phyloP scores from a whole-genome alignment of 1,140 invertebrate genomes.

The Trichomalopsis sarcophagae region DNA sequence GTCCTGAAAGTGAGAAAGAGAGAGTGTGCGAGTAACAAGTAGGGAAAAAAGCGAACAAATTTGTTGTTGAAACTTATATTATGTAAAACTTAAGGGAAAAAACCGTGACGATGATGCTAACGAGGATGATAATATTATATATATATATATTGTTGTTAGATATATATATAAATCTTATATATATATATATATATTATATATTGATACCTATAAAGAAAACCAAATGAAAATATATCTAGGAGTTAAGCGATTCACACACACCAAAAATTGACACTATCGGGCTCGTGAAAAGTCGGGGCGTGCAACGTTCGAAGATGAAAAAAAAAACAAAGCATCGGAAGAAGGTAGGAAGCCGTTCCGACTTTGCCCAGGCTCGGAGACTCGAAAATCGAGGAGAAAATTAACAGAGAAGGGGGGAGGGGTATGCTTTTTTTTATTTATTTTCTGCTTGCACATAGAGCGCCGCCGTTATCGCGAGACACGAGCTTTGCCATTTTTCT shows the following conservation, averaged over 20 bases:
- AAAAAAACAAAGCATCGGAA: not conserved
- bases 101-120: constrained; percentile 57
- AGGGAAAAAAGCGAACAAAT: constrained; percentile 62
- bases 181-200: constrained; percentile 60
- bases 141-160: constrained; percentile 69
- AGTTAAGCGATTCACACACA: constrained; percentile 38
- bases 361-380: not conserved
- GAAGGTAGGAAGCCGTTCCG: not conserved
- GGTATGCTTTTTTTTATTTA: not conserved
- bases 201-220: constrained; percentile 55
- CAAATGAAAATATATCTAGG: constrained; percentile 35
- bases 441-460: not conserved
- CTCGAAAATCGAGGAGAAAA: not conserved
- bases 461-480: constrained; percentile 1
- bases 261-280: not conserved
- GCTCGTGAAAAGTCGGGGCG: constrained; percentile 1
- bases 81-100: constrained; percentile 63
- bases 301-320: not conserved
- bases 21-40: constrained; percentile 61
- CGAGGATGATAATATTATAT: constrained; percentile 68
- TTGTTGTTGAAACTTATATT: constrained; percentile 72
- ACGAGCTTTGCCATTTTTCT: not conserved
- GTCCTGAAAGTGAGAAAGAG: constrained; percentile 41
- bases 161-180: constrained; percentile 66
- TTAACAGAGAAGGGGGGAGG: not conserved